A percentile compares a stretch with the other conserved stretches of the same genome.
phyloP scores from a whole-genome alignment of 2,797 vertebrate genomes.

The Phylloscopus collybita region DNA sequence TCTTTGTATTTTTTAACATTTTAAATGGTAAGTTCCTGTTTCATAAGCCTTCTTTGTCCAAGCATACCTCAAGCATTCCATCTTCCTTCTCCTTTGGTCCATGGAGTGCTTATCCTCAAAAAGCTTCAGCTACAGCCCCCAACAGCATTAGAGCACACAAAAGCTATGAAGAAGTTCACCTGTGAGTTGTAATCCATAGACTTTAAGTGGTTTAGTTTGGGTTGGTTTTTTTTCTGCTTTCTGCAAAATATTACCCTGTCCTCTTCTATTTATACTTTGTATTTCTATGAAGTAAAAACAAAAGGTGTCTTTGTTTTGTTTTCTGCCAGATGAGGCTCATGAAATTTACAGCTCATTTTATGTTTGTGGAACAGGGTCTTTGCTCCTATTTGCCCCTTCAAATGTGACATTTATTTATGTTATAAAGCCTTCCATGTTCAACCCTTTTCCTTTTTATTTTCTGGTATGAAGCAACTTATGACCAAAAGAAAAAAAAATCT shows the following conservation, averaged over 20 bases:
- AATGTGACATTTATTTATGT: neutral
- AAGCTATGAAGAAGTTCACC: neutral
- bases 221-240: neutral
- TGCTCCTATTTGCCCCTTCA: neutral
- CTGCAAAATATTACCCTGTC: neutral
- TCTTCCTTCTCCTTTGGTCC: neutral
- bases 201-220: fast-evolving
- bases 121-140: neutral
- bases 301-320: neutral
- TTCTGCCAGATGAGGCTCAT: neutral
- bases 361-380: neutral
- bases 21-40: neutral
- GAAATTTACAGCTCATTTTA: neutral
- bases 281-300: neutral
- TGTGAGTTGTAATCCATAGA: neutral
- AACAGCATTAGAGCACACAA: neutral
- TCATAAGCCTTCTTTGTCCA: neutral
- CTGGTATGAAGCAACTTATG: neutral
- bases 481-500: neutral
- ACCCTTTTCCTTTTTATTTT: neutral
- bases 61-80: neutral
- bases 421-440: neutral
- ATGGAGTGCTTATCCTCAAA: neutral
- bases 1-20: neutral
- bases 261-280: neutral